Percentiles rank a stretch among this genome's conserved stretches.
Evolutionary conservation across 37 sponge, comb jelly and placozoan species (phyloP).

Genomic region (Lycopodina hypogea): DNA sequence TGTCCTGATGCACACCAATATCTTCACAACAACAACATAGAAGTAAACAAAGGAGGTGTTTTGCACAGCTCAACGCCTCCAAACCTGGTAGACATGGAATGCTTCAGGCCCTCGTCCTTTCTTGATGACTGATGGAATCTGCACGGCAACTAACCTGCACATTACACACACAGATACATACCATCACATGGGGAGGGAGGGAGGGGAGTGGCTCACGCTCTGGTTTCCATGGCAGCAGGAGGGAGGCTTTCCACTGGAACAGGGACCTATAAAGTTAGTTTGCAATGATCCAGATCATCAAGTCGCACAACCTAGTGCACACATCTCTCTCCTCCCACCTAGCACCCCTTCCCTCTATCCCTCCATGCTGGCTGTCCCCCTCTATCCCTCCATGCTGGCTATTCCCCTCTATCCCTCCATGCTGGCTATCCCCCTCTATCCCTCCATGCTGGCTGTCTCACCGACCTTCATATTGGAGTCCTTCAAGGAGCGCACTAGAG

Average conservation of each 20-base stretch:
- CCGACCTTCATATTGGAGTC: constrained; percentile 17
- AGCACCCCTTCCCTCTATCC: neutral
- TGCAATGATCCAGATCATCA: too few species aligned
- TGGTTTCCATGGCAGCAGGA: constrained; percentile 13
- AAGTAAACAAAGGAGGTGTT: neutral
- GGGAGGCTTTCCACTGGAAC: neutral
- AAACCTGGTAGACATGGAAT: constrained; percentile 90
- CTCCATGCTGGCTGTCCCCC: neutral
- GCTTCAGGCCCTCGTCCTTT: constrained; percentile 66
- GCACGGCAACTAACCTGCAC: constrained; percentile 64
- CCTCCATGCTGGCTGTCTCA: neutral
- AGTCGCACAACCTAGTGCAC: too few species aligned
- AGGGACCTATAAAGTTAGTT: constrained; percentile 9
- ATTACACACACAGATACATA: neutral
- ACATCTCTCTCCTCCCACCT: too few species aligned
- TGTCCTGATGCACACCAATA: constrained; percentile 50
- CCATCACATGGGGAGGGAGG: neutral
- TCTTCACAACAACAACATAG: constrained; percentile 12
- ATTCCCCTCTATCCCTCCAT: too few species aligned
- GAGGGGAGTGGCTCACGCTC: neutral
- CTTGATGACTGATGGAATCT: constrained; percentile 92
- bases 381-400: neutral
- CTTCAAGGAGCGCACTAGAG: constrained; percentile 17
- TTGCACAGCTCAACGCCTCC: neutral
- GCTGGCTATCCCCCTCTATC: neutral